Conservation (phyloP, 2,888 invertebrate genomes). For the Parthenolecanium corni region DNA sequence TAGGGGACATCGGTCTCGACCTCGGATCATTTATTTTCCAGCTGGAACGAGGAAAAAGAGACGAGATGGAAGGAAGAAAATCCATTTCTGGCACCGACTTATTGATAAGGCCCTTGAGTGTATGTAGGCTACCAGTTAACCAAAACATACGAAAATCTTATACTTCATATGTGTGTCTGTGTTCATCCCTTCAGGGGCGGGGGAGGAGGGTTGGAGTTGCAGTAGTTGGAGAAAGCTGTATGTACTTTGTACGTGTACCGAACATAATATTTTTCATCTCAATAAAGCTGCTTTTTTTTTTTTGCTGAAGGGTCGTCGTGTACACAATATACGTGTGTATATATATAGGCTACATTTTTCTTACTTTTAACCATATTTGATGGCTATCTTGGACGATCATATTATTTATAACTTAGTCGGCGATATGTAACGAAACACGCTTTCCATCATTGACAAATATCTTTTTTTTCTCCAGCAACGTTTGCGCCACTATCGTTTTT, state of each 20-base stretch:
- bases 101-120: constrained; percentile 40
- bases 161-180: too few species aligned
- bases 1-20: constrained; percentile 21
- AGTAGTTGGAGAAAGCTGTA: too few species aligned
- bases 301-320: background rate
- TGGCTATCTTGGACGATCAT: constrained; percentile 2
- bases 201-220: too few species aligned
- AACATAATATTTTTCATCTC: constrained; percentile 4
- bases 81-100: constrained; percentile 43
- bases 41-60: background rate
- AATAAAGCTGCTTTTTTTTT: too few species aligned
- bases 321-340: too few species aligned
- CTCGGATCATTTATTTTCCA: constrained; percentile 40
- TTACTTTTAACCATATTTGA: constrained; percentile 5
- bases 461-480: background rate
- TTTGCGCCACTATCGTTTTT: background rate
- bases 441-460: constrained; percentile 12
- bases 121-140: constrained; percentile 15
- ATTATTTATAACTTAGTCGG: constrained; percentile 2
- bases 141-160: too few species aligned
- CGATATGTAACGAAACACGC: background rate
- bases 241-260: too few species aligned
- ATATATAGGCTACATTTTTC: background rate
- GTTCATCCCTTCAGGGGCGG: too few species aligned
- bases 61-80: constrained; percentile 40